Evolutionary conservation across 1,140 invertebrate genomes (phyloP).

Genomic region (Venustaconcha ellipsiformis): DNA sequence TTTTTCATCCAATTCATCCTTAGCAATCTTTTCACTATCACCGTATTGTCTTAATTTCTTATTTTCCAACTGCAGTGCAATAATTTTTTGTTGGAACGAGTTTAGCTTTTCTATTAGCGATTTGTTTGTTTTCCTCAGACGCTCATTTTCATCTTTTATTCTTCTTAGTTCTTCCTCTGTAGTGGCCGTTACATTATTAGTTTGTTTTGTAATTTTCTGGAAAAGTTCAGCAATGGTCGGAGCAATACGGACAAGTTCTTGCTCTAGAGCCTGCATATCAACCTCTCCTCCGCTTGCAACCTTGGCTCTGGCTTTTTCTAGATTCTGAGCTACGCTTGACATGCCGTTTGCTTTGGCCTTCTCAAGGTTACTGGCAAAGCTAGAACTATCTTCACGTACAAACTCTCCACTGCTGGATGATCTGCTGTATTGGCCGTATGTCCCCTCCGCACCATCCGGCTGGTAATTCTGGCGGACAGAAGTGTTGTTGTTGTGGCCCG

Average conservation of each 20-base stretch:
- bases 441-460: slow-evolving; percentile 1
- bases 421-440: too few species aligned
- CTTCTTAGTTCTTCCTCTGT: slow-evolving; percentile 37
- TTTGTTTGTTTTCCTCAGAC: slow-evolving; percentile 48
- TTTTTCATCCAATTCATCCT: slow-evolving; percentile 38
- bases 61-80: slow-evolving; percentile 46
- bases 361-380: too few species aligned
- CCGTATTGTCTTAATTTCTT: slow-evolving; percentile 42
- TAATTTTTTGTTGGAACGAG: slow-evolving; percentile 50
- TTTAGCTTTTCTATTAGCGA: slow-evolving; percentile 46
- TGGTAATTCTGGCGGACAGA: background rate
- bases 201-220: slow-evolving; percentile 26
- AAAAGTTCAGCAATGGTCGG: slow-evolving; percentile 33
- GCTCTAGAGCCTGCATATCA: slow-evolving; percentile 26
- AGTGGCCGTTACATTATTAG: slow-evolving; percentile 16
- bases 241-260: slow-evolving; percentile 26
- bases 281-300: slow-evolving; percentile 16
- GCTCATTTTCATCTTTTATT: slow-evolving; percentile 44
- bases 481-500: slow-evolving; percentile 5
- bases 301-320: slow-evolving; percentile 8
- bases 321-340: too few species aligned
- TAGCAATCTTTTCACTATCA: slow-evolving; percentile 40
- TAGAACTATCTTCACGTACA: too few species aligned
- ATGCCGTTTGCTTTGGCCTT: too few species aligned
- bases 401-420: too few species aligned